Conservation (phyloP, 2,113 vertebrate species). For the Cairina moschata region DNA sequence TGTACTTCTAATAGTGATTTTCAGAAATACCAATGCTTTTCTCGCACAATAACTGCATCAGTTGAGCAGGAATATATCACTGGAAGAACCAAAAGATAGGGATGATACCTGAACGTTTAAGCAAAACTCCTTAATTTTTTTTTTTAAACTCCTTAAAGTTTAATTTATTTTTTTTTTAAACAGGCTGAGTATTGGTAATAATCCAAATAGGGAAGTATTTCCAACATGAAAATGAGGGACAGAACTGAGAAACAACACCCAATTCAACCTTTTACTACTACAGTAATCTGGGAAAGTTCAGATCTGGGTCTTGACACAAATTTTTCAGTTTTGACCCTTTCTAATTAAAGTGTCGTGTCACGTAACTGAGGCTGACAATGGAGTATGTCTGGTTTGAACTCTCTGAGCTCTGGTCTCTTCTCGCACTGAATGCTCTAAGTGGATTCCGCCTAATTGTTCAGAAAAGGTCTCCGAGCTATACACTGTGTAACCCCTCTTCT, state of each 20-base stretch:
- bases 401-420: background rate
- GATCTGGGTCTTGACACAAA: background rate
- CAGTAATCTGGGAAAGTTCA: background rate
- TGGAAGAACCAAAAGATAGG: background rate
- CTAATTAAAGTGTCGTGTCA: slow-evolving; percentile 14
- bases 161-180: too few species aligned
- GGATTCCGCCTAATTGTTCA: background rate
- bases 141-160: too few species aligned
- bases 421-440: background rate
- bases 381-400: background rate
- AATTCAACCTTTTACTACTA: background rate
- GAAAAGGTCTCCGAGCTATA: background rate
- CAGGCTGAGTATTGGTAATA: background rate
- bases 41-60: background rate
- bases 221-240: background rate
- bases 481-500: background rate
- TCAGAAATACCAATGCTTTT: background rate
- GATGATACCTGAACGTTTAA: background rate
- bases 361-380: background rate
- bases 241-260: background rate
- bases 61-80: background rate
- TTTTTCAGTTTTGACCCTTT: background rate
- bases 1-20: background rate
- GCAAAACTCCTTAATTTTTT: background rate
- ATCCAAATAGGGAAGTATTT: background rate